Base-by-base conservation (phyloP, 2,888 invertebrate genomes). In the Miltochrista miniata region DNA sequence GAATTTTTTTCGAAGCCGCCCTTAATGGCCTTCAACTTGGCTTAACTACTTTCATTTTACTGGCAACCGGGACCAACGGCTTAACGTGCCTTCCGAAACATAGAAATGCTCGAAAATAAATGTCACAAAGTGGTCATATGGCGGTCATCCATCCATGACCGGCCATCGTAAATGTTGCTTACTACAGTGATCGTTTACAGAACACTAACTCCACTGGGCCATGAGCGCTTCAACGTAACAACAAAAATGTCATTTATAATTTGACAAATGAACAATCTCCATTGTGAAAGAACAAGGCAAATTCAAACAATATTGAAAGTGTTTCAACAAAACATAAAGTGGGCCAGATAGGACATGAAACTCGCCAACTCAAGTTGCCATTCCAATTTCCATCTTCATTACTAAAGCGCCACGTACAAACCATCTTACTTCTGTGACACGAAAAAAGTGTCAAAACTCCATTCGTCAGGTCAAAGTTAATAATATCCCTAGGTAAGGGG, bases 401-500 rank as follows among this genome's bases (percentile, higher is more conserved):
- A 67, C 56, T 48, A 37, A 60, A 56, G 56, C 56, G 62, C 54
- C 51, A 64, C 56, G 64, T 55, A 60, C 54, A 54, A 59, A 64
- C 66, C 64, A 66, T 47, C 54, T 51, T 56, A 64, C 62, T 64
- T 61, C 53, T 49, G 64, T 53, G 54, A 50, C 52, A 56, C 45
- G 53, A 64, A 62, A 67, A 67, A 53, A 53, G 67, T 68, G 65
- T 67, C 67, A 67, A 64, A 64, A 68, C 62, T 64, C 64, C 60
- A 67, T 65, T 68, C 67, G 67, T 68, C 67, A 67, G 65, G 67
- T 67, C 67, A 52, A 50, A 63, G 67, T 64, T 68, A 68, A 68
- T 68, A 67, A 24, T 51, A 53, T 55, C 67, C 59, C 35, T 46
- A 56, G 64, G 67, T 67, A 59, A 50, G 50, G 9, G 45, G 18